Conservation (phyloP, 2,888 invertebrate species). For the Onchidella celtica region DNA sequence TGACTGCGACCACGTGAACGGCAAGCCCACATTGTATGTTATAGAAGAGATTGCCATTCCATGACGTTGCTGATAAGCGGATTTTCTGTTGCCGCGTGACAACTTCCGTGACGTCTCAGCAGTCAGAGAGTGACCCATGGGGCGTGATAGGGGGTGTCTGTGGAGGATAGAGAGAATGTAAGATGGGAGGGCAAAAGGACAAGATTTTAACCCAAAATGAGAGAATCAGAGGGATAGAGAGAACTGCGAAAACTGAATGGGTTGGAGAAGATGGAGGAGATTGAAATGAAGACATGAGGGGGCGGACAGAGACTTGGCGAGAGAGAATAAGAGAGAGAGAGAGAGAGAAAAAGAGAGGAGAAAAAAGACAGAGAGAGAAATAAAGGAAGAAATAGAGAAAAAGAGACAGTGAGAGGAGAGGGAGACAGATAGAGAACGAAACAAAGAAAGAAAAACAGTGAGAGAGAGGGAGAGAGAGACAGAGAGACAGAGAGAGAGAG, state of each 20-base stretch:
- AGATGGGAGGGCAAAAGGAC: neutral
- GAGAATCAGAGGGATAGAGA: neutral
- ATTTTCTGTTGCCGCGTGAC: no score
- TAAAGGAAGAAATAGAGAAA: neutral
- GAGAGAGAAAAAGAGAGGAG: neutral
- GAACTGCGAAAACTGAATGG: no score
- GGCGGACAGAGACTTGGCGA: neutral
- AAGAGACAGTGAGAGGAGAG: neutral
- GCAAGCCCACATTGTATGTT: no score
- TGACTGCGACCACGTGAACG: no score
- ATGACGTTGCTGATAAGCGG: no score
- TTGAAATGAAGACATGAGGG: neutral
- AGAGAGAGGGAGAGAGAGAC: neutral
- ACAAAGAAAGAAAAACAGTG: neutral
- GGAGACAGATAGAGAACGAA: neutral
- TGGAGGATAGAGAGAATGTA: neutral
- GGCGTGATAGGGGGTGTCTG: neutral
- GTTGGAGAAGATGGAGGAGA: neutral
- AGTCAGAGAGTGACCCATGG: neutral
- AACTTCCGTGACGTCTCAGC: no score
- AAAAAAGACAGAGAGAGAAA: neutral
- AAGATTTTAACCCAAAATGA: neutral
- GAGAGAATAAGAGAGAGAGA: neutral
- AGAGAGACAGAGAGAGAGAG: neutral
- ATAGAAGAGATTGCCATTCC: no score